Evolutionary conservation across 2,113 vertebrate species (phyloP), one percentile per base, ranked within the genome.

Genomic region (Nothocercus julius): DNA sequence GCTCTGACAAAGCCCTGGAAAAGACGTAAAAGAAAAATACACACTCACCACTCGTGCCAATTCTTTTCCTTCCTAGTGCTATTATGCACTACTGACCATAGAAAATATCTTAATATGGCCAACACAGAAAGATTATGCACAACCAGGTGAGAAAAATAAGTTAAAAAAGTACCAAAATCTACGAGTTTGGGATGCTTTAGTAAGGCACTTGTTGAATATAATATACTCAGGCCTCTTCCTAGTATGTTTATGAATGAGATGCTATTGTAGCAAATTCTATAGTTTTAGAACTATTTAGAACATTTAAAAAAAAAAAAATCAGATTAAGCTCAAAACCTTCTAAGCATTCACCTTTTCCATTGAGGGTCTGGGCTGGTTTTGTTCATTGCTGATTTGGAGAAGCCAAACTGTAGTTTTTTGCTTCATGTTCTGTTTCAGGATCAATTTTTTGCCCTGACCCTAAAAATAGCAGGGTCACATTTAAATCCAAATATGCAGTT

Each of bases 1-100:
- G 15, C 73, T 93, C 89, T 88, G 83, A 95, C 92, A 96, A 93
- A 96, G 83, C 51, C 81, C 89, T 95, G 94, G 80, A 77, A 86
- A 74, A 75, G 62, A 94, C 62, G 93, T 64, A 89, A 95, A 94
- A 95, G 95, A 82, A 85, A 90, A 90, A 84, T 54, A 82, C 73
- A 94, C 78, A 92, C 68, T 77, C 75, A 42, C 64, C 74, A 6
- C 42, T 93, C 51, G 20, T 64, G 92, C 86, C 88, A 92, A 64
- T 22, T 78, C 80, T 88, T 81, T 51, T 72, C 34, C n/a, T 28
- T 85, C 70, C 64, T 66, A 79, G 74, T 70, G 44, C 67, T 83
- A 24, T 12, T 54, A 22, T 25, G 28, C 80, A 51, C 42, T 86
- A 83, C 36, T 86, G 80, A 83, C 83, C 80, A 61, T 51, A 92